Evolutionary conservation across 2,797 vertebrate genomes (phyloP), one percentile per base, ranked within the genome.

Genomic region (Cygnus olor): DNA sequence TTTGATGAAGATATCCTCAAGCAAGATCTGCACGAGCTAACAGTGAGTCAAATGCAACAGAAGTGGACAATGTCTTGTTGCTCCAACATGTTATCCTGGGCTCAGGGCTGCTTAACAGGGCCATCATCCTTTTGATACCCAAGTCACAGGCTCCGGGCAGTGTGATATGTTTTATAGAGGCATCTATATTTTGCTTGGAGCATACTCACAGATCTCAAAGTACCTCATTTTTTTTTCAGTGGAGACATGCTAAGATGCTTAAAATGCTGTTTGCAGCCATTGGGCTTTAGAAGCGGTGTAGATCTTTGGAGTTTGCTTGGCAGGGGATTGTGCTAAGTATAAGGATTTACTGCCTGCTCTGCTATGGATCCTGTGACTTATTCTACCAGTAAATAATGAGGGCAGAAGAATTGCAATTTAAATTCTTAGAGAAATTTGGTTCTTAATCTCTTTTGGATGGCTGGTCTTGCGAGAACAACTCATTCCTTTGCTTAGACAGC

Each of bases 381-480:
- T 78, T 92, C 94, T 87, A 64, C 54, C n/a, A 51, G 84, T 69
- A 94, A 92, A 94, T 85, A 95, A 91, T 61, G 58, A 94, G 6
- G 38, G 63, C 27, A 82, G 61, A 16, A 85, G 85, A 79, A 88
- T 12, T 83, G 34, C 16, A 76, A 25, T 80, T 90, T 56, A 89
- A 92, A 74, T 85, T 90, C 49, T 80, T 30, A 30, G 27, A 87
- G 57, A 92, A 94, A 82, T 83, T 69, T 78, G 2, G 22, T 70
- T 89, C 70, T 89, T 96, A 77, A 89, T 40, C 25, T 94, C 45
- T 77, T 60, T 14, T 76, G 57, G 18, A 71, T 15, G 21, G 32
- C 21, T 83, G 36, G 9, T 68, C 42, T 78, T 49, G 4, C 47
- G 65, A 53, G 60, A 89, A 7, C 7, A 34, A 3, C 8, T 38